A percentile compares a stretch with the other conserved stretches of the same genome.
phyloP scores from a whole-genome alignment of 2,888 invertebrate species.

The Stenchaetothrips biformis region DNA sequence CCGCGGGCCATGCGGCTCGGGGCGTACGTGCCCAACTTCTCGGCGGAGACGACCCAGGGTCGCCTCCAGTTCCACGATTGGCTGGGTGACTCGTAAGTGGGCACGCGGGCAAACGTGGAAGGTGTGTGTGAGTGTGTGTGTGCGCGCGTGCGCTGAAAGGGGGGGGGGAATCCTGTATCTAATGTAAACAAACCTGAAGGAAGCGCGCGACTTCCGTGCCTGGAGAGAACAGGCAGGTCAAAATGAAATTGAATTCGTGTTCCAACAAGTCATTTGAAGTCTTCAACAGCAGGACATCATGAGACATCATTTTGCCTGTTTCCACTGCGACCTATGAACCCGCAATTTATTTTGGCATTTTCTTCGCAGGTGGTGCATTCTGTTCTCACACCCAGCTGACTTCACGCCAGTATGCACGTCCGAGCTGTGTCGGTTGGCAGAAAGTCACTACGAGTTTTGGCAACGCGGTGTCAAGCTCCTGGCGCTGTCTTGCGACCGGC shows the following conservation, averaged over 20 bases:
- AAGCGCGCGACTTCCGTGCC: neutral
- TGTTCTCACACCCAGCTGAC: slow-evolving; percentile 82
- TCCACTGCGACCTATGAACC: slow-evolving; percentile 33
- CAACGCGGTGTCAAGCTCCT: slow-evolving; percentile 67
- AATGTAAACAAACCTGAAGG: no score
- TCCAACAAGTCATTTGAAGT: neutral
- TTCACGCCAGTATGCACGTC: slow-evolving; percentile 87
- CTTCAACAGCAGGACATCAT: neutral
- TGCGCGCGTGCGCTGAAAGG: neutral
- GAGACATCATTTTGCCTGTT: neutral
- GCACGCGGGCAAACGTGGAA: no score
- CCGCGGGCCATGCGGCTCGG: slow-evolving; percentile 58
- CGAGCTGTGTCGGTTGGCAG: slow-evolving; percentile 68
- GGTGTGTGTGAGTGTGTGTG: no score
- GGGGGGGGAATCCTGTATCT: neutral
- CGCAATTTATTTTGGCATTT: slow-evolving; percentile 30
- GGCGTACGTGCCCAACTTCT: slow-evolving; percentile 69
- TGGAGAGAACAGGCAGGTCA: neutral
- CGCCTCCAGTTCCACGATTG: slow-evolving; percentile 70
- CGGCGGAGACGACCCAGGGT: slow-evolving; percentile 67
- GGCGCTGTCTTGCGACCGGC: slow-evolving; percentile 71
- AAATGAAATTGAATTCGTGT: neutral
- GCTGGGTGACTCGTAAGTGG: slow-evolving; percentile 70
- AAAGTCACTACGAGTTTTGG: slow-evolving; percentile 60
- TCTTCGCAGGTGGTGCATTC: slow-evolving; percentile 65